A percentile compares a stretch with the other conserved stretches of the same genome.
Evolutionary conservation across 2,888 invertebrate species (phyloP).

Genomic region (Scrobipalpa atriplicella): DNA sequence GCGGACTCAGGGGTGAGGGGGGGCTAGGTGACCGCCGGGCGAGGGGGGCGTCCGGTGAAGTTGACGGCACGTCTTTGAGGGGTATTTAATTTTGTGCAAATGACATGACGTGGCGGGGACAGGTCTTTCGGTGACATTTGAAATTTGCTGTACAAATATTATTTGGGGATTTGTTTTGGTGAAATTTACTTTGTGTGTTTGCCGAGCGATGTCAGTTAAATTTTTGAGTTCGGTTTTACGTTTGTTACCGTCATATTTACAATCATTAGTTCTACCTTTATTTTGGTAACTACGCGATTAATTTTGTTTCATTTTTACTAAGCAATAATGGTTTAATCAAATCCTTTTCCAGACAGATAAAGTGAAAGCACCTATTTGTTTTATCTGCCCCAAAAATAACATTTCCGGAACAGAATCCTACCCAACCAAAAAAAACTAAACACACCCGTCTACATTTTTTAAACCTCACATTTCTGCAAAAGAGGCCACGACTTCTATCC

Average conservation of each 20-base stretch:
- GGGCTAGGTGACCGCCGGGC: conserved; percentile 37
- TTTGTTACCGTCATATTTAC: neutral
- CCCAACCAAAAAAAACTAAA: conserved; percentile 25
- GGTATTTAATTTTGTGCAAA: conserved; percentile 79
- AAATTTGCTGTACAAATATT: conserved; percentile 33
- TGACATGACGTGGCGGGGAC: conserved; percentile 58
- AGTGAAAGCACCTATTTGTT: neutral
- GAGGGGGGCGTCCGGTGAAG: conserved; percentile 43
- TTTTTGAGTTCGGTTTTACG: neutral
- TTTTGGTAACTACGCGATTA: neutral
- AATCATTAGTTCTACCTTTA: neutral
- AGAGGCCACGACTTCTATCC: conserved; percentile 64
- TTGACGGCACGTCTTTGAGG: conserved; percentile 67
- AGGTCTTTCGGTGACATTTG: conserved; percentile 40
- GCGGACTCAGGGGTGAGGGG: conserved; percentile 42
- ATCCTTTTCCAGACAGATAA: neutral
- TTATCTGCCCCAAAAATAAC: conserved; percentile 1
- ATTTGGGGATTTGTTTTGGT: conserved; percentile 30
- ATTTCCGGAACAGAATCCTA: neutral
- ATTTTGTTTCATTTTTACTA: neutral
- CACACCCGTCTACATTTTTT: conserved; percentile 37
- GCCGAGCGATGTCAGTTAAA: conserved; percentile 4
- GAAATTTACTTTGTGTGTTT: conserved; percentile 21
- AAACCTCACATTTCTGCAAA: conserved; percentile 65
- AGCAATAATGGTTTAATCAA: neutral